Evolutionary conservation across 1,140 invertebrate species (phyloP).

Genomic region (Bombus pyrosoma): DNA sequence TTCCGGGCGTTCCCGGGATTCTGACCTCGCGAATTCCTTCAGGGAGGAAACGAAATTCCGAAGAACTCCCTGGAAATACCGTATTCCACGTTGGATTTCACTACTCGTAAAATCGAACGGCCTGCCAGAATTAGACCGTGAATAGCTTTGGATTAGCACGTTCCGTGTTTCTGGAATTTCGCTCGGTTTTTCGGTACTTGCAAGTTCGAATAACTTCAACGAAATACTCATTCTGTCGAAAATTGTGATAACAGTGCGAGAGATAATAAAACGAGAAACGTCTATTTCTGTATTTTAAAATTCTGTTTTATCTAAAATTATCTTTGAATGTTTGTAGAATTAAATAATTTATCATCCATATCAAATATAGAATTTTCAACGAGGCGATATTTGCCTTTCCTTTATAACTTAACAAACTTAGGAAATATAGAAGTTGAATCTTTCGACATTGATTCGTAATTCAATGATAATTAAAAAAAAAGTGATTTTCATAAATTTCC

Average conservation of each 20-base stretch:
- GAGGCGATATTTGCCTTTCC: too few species aligned
- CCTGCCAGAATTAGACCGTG: slow-evolving; percentile 7
- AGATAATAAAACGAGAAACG: neutral
- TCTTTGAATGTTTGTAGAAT: neutral
- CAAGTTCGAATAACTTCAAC: neutral
- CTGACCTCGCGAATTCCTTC: slow-evolving; percentile 61
- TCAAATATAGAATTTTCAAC: neutral
- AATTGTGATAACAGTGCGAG: neutral
- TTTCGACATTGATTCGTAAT: neutral
- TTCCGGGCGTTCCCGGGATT: slow-evolving; percentile 50
- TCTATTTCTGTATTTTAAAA: neutral
- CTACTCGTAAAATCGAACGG: slow-evolving; percentile 13
- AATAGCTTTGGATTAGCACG: slow-evolving; percentile 9
- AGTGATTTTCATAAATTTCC: neutral
- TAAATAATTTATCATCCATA: too few species aligned
- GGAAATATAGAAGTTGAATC: neutral
- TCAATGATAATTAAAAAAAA: too few species aligned
- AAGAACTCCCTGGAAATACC: slow-evolving; percentile 51
- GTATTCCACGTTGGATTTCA: slow-evolving; percentile 24
- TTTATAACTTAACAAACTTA: too few species aligned
- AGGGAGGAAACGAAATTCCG: slow-evolving; percentile 62
- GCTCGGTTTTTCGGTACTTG: neutral
- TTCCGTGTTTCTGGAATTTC: slow-evolving; percentile 18
- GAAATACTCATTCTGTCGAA: neutral
- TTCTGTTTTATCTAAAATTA: neutral